Evolutionary conservation across 2,797 vertebrate genomes (phyloP), one percentile per base, ranked within the genome.

Genomic region (Neosilurus hyrtlii): DNA sequence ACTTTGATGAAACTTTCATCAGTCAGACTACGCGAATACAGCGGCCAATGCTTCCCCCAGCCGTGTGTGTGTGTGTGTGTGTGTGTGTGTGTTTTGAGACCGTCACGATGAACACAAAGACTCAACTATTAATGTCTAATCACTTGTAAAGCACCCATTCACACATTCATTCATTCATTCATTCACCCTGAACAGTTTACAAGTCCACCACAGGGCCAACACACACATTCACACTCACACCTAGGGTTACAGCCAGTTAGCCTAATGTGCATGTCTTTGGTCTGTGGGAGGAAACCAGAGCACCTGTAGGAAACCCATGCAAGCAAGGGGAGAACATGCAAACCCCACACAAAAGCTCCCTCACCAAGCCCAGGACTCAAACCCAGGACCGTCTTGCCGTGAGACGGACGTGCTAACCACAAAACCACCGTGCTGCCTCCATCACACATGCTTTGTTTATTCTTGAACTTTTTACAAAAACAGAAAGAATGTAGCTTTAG

Each of bases 1-100:
- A 67, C 83, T 88, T 87, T 88, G 87, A 89, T 90, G 83, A 86
- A 87, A 86, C 71, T 88, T 89, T 86, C 77, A 88, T 89, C 70
- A 49, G 57, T 78, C 67, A 80, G 84, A 68, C 56, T 63, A 24
- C 7, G 3, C 37, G 18, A 67, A 72, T 74, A 85, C 67, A 10
- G 78, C 30, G 30, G 67, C 24, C 73, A 68, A 57, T 52, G 73
- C 63, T 85, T 51, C 43, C 24, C 37, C 20, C 10, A 62, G 16
- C 8, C n/a, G 43, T 61, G 49, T 43, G 35, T 24, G 22, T 43
- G 43, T 43, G 43, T 43, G 43, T 43, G 43, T 43, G 26, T 74
- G n/a, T 49, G 9, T 70, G 20, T 5, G 43, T 8, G 43, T 5
- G 18, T 61, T 43, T 75, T 22, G 56, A 22, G 6, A 35, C 63